A percentile compares a stretch with the other conserved stretches of the same genome.
phyloP scores from a whole-genome alignment of 2,797 vertebrate species.

The Hoplostethus atlanticus region DNA sequence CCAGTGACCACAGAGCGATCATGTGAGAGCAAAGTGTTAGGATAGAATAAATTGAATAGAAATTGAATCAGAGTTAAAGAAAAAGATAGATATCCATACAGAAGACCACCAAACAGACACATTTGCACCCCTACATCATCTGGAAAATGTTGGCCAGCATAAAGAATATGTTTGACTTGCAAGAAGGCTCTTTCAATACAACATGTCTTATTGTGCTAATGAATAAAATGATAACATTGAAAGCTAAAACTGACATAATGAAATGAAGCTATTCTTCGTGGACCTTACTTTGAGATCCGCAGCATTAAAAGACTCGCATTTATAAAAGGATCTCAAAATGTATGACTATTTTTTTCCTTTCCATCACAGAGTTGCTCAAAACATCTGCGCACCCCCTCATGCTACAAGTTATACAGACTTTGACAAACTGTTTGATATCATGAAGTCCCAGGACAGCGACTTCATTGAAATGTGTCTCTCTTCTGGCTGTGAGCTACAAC shows the following conservation, averaged over 20 bases:
- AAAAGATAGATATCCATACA: not conserved
- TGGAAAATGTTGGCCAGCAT: no score
- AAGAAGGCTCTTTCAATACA: not conserved
- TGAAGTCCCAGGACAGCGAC: not conserved
- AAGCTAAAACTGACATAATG: no score
- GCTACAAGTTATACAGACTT: not conserved
- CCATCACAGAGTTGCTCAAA: slow-evolving; percentile 8
- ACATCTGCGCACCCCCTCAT: not conserved
- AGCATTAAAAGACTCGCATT: not conserved
- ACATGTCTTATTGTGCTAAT: not conserved
- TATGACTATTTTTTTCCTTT: not conserved
- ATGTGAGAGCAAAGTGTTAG: no score
- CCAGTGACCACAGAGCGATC: not conserved
- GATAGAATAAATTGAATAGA: no score
- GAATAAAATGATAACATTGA: no score
- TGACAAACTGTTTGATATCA: slow-evolving; percentile 2
- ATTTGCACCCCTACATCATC: no score
- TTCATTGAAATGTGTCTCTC: slow-evolving; percentile 3
- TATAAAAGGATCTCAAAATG: no score
- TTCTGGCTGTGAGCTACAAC: slow-evolving; percentile 24
- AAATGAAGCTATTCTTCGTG: no score
- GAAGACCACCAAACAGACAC: no score
- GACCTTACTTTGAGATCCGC: no score
- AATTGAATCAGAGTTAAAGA: not conserved
- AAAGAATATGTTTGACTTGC: not conserved